Conservation (phyloP, 1,140 invertebrate genomes). For the Brachionus calyciflorus region DNA sequence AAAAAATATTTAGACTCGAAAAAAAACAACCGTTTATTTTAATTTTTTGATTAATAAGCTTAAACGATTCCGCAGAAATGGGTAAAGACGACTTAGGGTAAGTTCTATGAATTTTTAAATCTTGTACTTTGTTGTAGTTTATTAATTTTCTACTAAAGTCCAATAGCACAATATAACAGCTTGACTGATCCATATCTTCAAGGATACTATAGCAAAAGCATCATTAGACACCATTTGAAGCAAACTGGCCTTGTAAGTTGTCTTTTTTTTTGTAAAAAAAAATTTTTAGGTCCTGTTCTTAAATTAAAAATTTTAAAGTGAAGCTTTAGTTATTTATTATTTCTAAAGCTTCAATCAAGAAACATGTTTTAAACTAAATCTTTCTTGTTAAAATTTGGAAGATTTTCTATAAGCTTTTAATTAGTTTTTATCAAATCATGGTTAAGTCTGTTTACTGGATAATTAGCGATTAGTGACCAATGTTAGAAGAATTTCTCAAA, state of each 20-base stretch:
- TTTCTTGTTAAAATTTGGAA: no score
- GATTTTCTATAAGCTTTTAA: no score
- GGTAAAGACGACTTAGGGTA: slow-evolving; percentile 45
- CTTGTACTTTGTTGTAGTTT: not conserved
- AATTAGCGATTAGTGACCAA: no score
- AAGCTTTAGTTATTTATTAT: no score
- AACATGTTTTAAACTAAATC: no score
- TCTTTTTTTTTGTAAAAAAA: not conserved
- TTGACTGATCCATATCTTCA: slow-evolving; percentile 57
- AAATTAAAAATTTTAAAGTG: no score
- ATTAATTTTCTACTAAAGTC: not conserved
- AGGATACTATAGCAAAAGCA: slow-evolving; percentile 56
- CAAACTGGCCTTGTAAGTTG: slow-evolving; percentile 57
- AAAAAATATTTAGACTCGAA: slow-evolving; percentile 33
- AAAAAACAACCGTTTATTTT: not conserved
- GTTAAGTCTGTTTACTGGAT: no score
- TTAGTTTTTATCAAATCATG: no score
- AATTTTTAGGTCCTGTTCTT: no score
- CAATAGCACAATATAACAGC: slow-evolving; percentile 55
- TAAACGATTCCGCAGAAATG: not conserved
- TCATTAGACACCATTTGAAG: slow-evolving; percentile 54
- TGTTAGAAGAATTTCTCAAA: no score
- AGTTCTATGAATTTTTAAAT: not conserved
- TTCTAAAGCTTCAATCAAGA: no score
- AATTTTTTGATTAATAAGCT: no score